Evolutionary conservation across 1,140 invertebrate genomes (phyloP).

Genomic region (Cydia pomonella): DNA sequence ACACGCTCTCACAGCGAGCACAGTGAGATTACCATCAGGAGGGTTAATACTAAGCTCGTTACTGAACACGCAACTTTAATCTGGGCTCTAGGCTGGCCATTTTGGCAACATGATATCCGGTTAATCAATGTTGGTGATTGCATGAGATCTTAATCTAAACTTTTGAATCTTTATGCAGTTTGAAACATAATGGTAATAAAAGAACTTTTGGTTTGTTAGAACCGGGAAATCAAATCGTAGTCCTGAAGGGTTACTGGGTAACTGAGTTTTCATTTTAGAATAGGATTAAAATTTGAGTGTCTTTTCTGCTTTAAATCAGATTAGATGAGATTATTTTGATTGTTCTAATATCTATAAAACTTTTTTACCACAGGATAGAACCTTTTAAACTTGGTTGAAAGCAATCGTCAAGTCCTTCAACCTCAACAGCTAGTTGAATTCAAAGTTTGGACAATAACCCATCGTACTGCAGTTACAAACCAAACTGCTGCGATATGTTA

Average conservation of each 20-base stretch:
- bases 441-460: not conserved
- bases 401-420: not conserved
- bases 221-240: no score
- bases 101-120: not conserved
- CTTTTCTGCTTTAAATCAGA: no score
- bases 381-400: no score
- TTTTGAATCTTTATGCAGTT: not conserved
- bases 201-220: no score
- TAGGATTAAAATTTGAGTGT: no score
- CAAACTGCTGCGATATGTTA: slow-evolving; percentile 61
- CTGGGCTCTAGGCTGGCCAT: slow-evolving; percentile 9
- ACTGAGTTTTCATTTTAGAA: no score
- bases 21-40: not conserved
- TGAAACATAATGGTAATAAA: no score
- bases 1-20: slow-evolving; percentile 14
- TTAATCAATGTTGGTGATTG: not conserved
- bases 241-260: no score
- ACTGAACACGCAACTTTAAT: slow-evolving; percentile 12
- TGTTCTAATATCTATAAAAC: no score
- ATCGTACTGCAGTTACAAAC: not conserved
- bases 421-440: not conserved
- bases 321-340: no score
- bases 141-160: not conserved
- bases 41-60: slow-evolving; percentile 3
- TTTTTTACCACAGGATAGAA: no score